A percentile compares a stretch with the other conserved stretches of the same genome.
Conservation (phyloP, 2,888 invertebrate species). For the Nipponacmea schrenckii region DNA sequence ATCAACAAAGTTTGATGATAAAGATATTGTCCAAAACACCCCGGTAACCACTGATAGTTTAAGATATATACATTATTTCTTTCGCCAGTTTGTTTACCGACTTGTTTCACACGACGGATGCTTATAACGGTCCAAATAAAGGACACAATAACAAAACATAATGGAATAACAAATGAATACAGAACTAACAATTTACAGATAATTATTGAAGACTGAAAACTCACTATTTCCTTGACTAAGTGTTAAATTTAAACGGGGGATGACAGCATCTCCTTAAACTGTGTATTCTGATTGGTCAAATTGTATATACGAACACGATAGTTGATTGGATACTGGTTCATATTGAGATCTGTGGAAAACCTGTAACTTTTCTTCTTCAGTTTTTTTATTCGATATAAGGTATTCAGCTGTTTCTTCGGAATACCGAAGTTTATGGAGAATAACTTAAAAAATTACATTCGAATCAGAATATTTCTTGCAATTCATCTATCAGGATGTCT, state of each 20-base stretch:
- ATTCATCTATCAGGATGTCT: no score
- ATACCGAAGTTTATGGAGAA: no score
- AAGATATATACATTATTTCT: conserved; percentile 34
- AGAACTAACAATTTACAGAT: conserved; percentile 23
- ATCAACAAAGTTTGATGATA: conserved; percentile 34
- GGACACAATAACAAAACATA: conserved; percentile 34
- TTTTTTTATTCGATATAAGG: background rate
- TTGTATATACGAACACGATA: background rate
- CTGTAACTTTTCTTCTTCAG: background rate
- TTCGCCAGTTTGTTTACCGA: conserved; percentile 18
- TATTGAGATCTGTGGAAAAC: background rate
- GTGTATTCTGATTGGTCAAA: background rate
- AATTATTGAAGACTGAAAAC: background rate
- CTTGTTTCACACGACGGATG: conserved; percentile 22
- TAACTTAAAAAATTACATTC: no score
- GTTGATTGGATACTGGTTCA: background rate
- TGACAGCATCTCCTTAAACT: background rate
- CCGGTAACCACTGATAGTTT: conserved; percentile 45
- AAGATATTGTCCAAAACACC: conserved; percentile 40
- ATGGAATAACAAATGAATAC: conserved; percentile 42
- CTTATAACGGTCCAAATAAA: conserved; percentile 35
- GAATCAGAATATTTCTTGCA: no score
- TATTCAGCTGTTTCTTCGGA: no score
- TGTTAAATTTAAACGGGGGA: background rate
- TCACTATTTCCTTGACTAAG: background rate